Evolutionary conservation across 2,797 vertebrate genomes (phyloP), one percentile per base, ranked within the genome.

Genomic region (Salarias fasciatus): DNA sequence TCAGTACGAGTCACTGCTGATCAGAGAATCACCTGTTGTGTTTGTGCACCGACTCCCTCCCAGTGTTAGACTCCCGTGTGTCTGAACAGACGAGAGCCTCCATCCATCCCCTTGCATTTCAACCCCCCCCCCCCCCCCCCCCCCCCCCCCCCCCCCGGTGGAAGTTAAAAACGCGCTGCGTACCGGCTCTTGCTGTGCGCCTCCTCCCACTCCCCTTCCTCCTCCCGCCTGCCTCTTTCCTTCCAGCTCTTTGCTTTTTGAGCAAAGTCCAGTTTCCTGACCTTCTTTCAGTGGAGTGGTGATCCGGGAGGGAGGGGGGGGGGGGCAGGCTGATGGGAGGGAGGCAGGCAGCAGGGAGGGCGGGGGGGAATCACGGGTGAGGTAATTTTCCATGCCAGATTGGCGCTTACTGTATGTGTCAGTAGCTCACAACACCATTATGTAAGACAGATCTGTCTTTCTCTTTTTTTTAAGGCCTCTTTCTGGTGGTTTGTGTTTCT

Each of bases 331-430:
- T n/a, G n/a, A n/a, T n/a, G n/a, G n/a, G n/a, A n/a, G n/a, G n/a
- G n/a, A n/a, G n/a, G n/a, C n/a, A n/a, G n/a, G n/a, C n/a, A n/a
- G n/a, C n/a, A n/a, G n/a, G n/a, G n/a, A n/a, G n/a, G n/a, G n/a
- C n/a, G 18, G 24, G 24, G 18, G 45, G 51, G 69, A 42, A 58
- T 63, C 59, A 63, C 64, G 66, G 59, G 13, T 77, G 62, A 68
- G 58, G 81, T 82, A 67, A 76, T 88, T 89, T 80, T 84, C 72
- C 72, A 76, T 81, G 75, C 50, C 83, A 85, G 67, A 81, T 79
- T 79, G 65, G 63, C 84, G 72, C 82, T 73, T 69, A 56, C 47
- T 75, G 65, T 85, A 80, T 90, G 79, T 91, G 82, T 85, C 80
- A 71, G 81, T 84, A 79, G 75, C 66, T 79, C 76, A 77, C 49